Conservation (phyloP, 1,140 invertebrate species). For the Achatina immaculata region DNA sequence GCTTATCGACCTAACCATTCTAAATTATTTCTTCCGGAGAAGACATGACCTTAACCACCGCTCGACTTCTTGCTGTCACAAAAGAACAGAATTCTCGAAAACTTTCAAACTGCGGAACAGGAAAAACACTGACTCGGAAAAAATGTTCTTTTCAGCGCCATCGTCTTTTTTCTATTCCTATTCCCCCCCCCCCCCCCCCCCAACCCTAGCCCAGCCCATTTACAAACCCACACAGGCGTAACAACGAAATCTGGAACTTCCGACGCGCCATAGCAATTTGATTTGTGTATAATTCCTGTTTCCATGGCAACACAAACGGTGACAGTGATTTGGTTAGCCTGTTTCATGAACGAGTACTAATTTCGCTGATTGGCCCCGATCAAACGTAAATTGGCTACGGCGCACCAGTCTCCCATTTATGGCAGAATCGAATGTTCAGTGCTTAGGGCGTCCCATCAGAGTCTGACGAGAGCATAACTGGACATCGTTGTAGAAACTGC, state of each 20-base stretch:
- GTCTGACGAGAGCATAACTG: too few species aligned
- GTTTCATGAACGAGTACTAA: slow-evolving; percentile 31
- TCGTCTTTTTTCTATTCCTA: background rate
- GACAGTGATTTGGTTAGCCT: slow-evolving; percentile 35
- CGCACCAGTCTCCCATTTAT: background rate
- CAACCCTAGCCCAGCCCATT: slow-evolving; percentile 5
- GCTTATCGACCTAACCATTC: too few species aligned
- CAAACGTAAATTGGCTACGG: slow-evolving; percentile 28
- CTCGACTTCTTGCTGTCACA: too few species aligned
- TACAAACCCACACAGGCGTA: slow-evolving; percentile 21
- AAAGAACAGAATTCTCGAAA: too few species aligned
- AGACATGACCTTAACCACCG: too few species aligned
- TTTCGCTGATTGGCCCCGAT: slow-evolving; percentile 34
- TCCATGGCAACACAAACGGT: slow-evolving; percentile 37
- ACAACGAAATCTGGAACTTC: slow-evolving; percentile 34
- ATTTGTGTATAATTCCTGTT: slow-evolving; percentile 37
- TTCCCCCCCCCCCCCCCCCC: background rate
- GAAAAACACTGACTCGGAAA: too few species aligned
- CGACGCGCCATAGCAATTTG: slow-evolving; percentile 29
- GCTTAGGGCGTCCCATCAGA: too few species aligned
- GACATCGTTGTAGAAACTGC: too few species aligned
- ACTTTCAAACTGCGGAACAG: too few species aligned
- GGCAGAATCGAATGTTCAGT: background rate
- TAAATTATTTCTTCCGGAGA: too few species aligned
- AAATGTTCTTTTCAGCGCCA: slow-evolving; percentile 1